Evolutionary conservation across 2,113 vertebrate species (phyloP), one percentile per base, ranked within the genome.

Genomic region (Sinocyclocheilus grahami): DNA sequence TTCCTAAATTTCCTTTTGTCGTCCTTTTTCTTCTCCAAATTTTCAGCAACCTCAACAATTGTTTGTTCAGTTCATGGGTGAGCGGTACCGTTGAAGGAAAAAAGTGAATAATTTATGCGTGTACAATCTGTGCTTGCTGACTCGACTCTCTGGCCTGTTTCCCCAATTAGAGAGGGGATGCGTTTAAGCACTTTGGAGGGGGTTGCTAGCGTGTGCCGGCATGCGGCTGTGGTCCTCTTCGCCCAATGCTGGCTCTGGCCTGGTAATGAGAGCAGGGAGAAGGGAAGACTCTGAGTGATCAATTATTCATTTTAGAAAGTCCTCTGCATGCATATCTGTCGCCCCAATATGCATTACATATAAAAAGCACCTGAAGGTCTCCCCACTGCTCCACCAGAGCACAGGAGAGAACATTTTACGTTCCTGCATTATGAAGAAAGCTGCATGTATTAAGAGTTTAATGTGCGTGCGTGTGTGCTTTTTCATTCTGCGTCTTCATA

Each of bases 231-330:
- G 69, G 51, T 86, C 60, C 80, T 82, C 46, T 85, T 86, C 16
- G 39, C 82, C 33, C 72, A 80, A 20, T 82, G 77, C 63, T 79
- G 51, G 84, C 74, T 81, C 74, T 84, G 69, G 76, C 37, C 58
- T 86, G 69, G 85, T 89, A 91, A 91, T 91, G 87, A 91, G 87
- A 39, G 22, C 20, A 46, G 75, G 78, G 86, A 84, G 79, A 77
- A 87, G 67, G 65, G 65, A 75, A 81, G 81, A 27, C 85, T 80
- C 69, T 12, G 85, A 72, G 80, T 87, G 88, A 87, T 89, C 86
- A 90, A 90, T 89, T 89, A 87, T 85, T 89, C 84, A 90, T 88
- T 87, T 74, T 88, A 91, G 90, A 88, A 89, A 86, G 87, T 87
- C 63, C 55, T 81, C 67, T 85, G 39, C 62, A 78, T 92, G 88